A percentile compares a stretch with the other conserved stretches of the same genome.
phyloP scores from a whole-genome alignment of 2,888 invertebrate species.

The Coremacera marginata region DNA sequence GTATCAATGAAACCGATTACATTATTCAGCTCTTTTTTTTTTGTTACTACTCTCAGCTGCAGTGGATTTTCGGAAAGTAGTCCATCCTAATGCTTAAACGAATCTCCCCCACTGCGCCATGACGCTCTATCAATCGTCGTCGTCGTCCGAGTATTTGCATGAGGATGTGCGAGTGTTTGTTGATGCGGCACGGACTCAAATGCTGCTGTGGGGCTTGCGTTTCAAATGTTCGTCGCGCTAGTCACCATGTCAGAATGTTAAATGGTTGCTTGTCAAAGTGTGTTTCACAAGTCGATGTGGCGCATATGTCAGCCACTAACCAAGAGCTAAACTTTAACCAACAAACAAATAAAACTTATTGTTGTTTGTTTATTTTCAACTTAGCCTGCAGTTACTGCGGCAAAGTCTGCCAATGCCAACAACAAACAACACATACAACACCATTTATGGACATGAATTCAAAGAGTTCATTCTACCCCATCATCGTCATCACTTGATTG shows the following conservation, averaged over 20 bases:
- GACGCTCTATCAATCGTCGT: background rate
- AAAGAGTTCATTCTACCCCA: background rate
- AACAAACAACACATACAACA: too few relatives aligned
- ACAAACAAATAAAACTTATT: constrained; percentile 14
- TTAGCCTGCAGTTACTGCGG: background rate
- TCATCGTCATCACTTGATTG: background rate
- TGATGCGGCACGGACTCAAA: background rate
- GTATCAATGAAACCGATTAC: too few relatives aligned
- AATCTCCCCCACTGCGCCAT: background rate
- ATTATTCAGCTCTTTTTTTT: too few relatives aligned
- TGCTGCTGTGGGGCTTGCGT: constrained; percentile 20
- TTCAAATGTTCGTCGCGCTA: constrained; percentile 7
- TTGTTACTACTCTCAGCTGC: background rate
- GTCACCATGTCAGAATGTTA: constrained; percentile 5
- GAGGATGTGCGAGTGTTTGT: background rate
- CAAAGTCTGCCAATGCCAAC: background rate
- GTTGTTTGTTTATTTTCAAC: constrained; percentile 20
- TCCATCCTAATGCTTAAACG: background rate
- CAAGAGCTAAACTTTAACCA: background rate
- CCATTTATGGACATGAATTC: background rate
- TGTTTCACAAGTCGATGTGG: constrained; percentile 27
- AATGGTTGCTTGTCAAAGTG: constrained; percentile 19
- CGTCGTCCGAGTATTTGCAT: background rate
- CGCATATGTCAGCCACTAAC: constrained; percentile 11
- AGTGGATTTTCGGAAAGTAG: background rate